Percentiles rank a stretch among this genome's conserved stretches.
Conservation (phyloP, 2,888 invertebrate genomes). For the Trimorus sp. region DNA sequence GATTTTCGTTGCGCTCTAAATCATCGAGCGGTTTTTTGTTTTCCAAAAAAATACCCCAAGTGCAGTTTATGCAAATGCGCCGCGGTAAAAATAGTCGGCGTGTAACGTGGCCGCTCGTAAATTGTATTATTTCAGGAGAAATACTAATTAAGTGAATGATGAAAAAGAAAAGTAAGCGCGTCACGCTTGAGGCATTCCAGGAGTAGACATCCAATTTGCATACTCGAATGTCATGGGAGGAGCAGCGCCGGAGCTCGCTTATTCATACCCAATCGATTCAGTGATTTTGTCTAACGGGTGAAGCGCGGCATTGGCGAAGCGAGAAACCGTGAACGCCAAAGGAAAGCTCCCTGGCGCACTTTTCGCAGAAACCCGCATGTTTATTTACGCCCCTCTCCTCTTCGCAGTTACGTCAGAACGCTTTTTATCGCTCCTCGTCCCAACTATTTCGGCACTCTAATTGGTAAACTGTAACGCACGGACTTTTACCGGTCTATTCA, state of each 20-base stretch:
- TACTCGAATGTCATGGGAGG: slow-evolving; percentile 70
- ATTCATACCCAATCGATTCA: slow-evolving; percentile 72
- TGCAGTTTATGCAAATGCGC: slow-evolving; percentile 19
- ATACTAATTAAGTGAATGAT: slow-evolving; percentile 58
- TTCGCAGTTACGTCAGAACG: too few species aligned
- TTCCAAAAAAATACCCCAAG: neutral
- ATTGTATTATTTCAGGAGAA: slow-evolving; percentile 48
- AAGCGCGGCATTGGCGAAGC: slow-evolving; percentile 48
- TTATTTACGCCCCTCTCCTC: too few species aligned
- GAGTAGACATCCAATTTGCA: slow-evolving; percentile 74
- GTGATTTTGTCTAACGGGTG: slow-evolving; percentile 63
- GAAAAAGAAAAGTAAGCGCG: slow-evolving; percentile 54
- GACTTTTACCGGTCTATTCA: slow-evolving; percentile 4
- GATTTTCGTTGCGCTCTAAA: neutral
- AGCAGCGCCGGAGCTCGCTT: slow-evolving; percentile 66
- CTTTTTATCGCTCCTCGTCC: too few species aligned
- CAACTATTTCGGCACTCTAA: neutral
- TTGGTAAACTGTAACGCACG: slow-evolving; percentile 1
- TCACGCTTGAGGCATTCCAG: slow-evolving; percentile 65
- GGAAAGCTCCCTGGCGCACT: slow-evolving; percentile 23
- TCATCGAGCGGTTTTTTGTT: neutral
- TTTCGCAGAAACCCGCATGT: too few species aligned
- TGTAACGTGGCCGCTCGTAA: slow-evolving; percentile 30
- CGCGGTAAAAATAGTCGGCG: slow-evolving; percentile 17
- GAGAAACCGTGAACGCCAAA: slow-evolving; percentile 49